These are phyloP conservation scores for Solen grandis DNA, from an alignment of 1,140 invertebrate species.

Conservation along the genomic window DNA sequence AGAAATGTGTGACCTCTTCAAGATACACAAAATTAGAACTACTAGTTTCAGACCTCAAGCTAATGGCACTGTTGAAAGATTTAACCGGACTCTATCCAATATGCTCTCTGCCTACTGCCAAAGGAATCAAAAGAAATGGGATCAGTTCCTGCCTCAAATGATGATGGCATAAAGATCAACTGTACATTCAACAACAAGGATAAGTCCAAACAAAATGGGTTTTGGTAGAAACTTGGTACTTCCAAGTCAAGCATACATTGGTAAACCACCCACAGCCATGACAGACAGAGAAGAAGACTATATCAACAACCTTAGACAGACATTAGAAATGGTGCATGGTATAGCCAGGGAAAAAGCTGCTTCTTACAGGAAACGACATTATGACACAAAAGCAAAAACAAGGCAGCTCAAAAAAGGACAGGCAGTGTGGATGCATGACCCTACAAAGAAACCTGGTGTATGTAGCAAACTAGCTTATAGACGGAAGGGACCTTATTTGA, in stretches of 20 bases:
- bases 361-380: conserved; percentile 47
- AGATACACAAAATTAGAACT: conserved; percentile 60
- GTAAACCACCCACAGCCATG: background rate
- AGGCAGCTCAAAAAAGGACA: background rate
- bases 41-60: conserved; percentile 66
- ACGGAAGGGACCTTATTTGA: background rate
- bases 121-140: conserved; percentile 57
- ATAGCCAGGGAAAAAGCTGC: conserved; percentile 37
- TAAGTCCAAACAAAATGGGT: conserved; percentile 61
- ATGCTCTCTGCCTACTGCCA: conserved; percentile 28
- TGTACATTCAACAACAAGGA: conserved; percentile 40
- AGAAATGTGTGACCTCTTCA: conserved; percentile 47
- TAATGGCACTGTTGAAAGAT: conserved; percentile 72
- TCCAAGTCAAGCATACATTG: conserved; percentile 28
- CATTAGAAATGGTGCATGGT: conserved; percentile 15
- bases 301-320: conserved; percentile 7
- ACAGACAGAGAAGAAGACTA: conserved; percentile 32
- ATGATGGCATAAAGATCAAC: conserved; percentile 64
- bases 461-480: background rate
- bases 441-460: background rate
- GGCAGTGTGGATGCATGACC: background rate
- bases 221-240: conserved; percentile 55
- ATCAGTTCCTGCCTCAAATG: conserved; percentile 57
- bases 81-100: conserved; percentile 54
- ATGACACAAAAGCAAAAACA: conserved; percentile 20